A percentile compares a stretch with the other conserved stretches of the same genome.
Evolutionary conservation across 2,888 invertebrate species (phyloP).

Genomic region (Melikaiella ostensackeni): DNA sequence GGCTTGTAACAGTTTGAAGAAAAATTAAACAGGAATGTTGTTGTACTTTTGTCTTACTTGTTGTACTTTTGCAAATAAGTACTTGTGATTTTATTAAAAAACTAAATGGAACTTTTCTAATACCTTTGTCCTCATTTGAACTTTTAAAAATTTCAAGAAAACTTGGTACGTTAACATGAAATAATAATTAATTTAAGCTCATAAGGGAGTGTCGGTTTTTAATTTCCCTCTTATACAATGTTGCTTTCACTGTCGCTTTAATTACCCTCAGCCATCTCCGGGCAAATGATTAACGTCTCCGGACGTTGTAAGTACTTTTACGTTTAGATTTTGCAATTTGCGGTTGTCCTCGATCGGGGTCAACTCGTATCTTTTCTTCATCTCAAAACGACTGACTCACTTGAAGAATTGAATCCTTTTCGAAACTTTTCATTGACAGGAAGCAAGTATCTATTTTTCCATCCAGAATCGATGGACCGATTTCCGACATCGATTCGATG

Average conservation of each 20-base stretch:
- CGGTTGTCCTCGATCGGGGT: neutral
- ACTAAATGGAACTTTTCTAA: no score
- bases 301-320: neutral
- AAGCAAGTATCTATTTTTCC: neutral
- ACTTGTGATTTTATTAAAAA: no score
- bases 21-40: no score
- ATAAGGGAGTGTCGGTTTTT: neutral
- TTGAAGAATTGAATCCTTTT: neutral
- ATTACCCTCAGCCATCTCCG: constrained; percentile 9
- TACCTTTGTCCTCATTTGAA: no score
- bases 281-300: constrained; percentile 16
- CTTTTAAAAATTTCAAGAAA: no score
- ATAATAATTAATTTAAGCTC: neutral
- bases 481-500: constrained; percentile 53
- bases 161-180: neutral
- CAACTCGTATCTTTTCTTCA: neutral
- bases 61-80: no score
- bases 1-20: no score
- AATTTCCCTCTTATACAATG: neutral
- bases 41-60: no score
- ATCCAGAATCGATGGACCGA: constrained; percentile 33
- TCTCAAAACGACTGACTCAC: neutral
- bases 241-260: constrained; percentile 25
- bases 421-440: neutral
- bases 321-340: neutral